Base-by-base conservation (phyloP, 2,113 vertebrate genomes). In the Tachysurus fulvidraco region DNA sequence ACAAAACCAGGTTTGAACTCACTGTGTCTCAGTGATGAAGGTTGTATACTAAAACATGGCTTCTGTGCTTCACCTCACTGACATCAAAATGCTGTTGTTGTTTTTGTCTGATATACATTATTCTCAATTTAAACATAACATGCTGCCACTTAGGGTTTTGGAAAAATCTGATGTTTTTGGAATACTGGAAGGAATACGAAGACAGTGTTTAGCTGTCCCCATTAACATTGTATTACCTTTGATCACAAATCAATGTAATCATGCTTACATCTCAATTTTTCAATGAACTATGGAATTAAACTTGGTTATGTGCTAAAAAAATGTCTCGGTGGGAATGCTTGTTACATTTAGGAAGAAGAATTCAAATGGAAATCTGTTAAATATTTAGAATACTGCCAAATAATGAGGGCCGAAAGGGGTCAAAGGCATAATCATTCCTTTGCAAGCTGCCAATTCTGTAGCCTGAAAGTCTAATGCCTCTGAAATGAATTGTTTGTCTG, bases 401-500 rank as follows among this genome's bases (percentile, higher is more conserved):
- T 89, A 28, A 46, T 83, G 60, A 80, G 65, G 79, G 57, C 50
- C n/a, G 21, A 62, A 60, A 69, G 52, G 57, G 81, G 57, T 50
- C 30, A 23, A 85, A 52, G 81, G 71, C 81, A 85, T 89, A 89
- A 88, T 90, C 54, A 69, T 88, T 25, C 14, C n/a, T 55, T 5
- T 84, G 54, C 65, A 64, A 83, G 71, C 83, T 78, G 85, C 50
- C 76, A 88, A 83, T 86, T 83, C n/a, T 84, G 62, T 64, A n/a
- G 44, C 23, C 65, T 82, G n/a, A n/a, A 59, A 65, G 77, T 89
- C 87, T 57, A 55, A 87, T 86, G 84, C 30, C 77, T 86, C 76
- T 87, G 87, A 88, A 88, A 89, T 89, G 82, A 87, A 88, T 89
- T 88, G 85, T 86, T 62, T 78, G 81, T 86, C 82, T 81, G 82